phyloP scores from a whole-genome alignment of 2,888 invertebrate genomes.

The Drosophila quinaria region DNA sequence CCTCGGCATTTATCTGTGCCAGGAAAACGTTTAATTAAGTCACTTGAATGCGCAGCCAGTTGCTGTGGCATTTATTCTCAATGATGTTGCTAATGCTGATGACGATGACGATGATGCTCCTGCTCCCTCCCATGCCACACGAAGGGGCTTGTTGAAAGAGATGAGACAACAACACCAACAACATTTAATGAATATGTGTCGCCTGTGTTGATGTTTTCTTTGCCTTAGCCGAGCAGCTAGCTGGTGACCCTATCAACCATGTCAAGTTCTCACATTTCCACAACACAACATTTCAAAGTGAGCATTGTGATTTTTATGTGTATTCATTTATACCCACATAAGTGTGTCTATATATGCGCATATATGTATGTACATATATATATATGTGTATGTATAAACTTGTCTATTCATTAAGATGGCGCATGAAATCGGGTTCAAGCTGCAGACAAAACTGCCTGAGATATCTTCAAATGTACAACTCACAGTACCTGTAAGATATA shows the following conservation, averaged over 20 bases:
- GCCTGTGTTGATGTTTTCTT: slow-evolving; percentile 34
- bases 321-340: slow-evolving; percentile 34
- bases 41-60: slow-evolving; percentile 75
- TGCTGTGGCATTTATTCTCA: slow-evolving; percentile 78
- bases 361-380: background rate
- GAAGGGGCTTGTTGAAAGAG: background rate
- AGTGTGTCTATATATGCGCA: background rate
- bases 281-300: slow-evolving; percentile 58
- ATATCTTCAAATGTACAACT: slow-evolving; percentile 3
- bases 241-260: slow-evolving; percentile 62
- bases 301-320: slow-evolving; percentile 65
- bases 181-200: slow-evolving; percentile 21
- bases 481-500: background rate
- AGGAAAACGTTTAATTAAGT: slow-evolving; percentile 77
- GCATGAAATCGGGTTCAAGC: slow-evolving; percentile 47
- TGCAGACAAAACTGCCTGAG: slow-evolving; percentile 13
- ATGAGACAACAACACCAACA: slow-evolving; percentile 11
- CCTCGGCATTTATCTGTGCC: slow-evolving; percentile 65
- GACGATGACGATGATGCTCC: slow-evolving; percentile 43
- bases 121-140: slow-evolving; percentile 15
- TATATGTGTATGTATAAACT: slow-evolving; percentile 4
- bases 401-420: slow-evolving; percentile 49
- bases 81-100: slow-evolving; percentile 78
- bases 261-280: slow-evolving; percentile 46
- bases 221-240: slow-evolving; percentile 26